Percentiles rank a stretch among this genome's conserved stretches.
Conservation (phyloP, 2,888 invertebrate species). For the Phragmatobia fuliginosa region DNA sequence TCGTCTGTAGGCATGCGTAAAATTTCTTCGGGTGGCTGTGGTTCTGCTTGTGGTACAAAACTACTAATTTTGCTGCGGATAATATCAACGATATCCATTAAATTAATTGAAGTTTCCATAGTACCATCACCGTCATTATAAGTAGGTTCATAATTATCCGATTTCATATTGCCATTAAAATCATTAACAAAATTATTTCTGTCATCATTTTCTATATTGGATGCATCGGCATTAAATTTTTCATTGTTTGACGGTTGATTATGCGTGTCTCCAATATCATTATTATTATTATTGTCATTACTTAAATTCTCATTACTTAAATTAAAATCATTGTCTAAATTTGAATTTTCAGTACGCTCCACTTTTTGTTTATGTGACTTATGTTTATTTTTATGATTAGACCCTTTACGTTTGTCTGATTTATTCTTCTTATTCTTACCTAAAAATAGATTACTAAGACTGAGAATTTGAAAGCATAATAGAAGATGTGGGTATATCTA, state of each 20-base stretch:
- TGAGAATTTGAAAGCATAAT: neutral
- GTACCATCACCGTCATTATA: neutral
- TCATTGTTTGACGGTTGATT: neutral
- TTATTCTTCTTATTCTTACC: conserved; percentile 17
- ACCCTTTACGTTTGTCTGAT: neutral
- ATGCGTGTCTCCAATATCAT: neutral
- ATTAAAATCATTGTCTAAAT: neutral
- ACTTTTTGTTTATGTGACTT: neutral
- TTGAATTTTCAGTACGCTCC: neutral
- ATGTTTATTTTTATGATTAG: neutral
- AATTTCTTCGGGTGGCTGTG: neutral
- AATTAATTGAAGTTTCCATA: neutral
- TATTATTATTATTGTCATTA: neutral
- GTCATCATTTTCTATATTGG: neutral
- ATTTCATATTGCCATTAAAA: neutral
- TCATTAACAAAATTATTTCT: neutral
- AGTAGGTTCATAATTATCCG: neutral
- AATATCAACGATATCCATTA: conserved; percentile 6
- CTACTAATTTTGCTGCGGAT: conserved; percentile 1
- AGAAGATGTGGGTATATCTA: neutral
- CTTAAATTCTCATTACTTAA: neutral
- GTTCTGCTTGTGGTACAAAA: neutral
- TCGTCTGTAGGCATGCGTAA: neutral
- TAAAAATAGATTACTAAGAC: conserved; percentile 6
- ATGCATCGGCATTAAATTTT: neutral